Percentiles rank a stretch among this genome's conserved stretches.
Evolutionary conservation across 2,113 vertebrate genomes (phyloP).

Genomic region (Falco punctatus): DNA sequence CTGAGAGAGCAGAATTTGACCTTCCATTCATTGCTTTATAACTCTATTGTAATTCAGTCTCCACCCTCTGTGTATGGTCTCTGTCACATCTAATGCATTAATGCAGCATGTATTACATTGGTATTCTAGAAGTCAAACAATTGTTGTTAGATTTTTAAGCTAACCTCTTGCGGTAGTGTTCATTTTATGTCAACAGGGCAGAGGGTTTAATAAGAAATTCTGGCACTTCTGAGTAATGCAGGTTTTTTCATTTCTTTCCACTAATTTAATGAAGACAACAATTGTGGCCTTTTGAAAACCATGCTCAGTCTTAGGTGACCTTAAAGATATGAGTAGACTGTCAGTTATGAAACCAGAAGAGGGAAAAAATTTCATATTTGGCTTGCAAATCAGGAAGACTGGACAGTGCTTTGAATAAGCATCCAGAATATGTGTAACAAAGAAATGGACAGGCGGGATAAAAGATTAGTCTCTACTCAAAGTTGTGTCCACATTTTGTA

Average conservation of each 20-base stretch:
- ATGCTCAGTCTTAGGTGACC: not conserved
- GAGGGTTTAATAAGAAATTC: conserved; percentile 13
- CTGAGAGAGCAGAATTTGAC: not conserved
- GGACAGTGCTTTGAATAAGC: not conserved
- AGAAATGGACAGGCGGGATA: not conserved
- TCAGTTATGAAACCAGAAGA: not conserved
- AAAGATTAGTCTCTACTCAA: not conserved
- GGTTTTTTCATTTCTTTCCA: not conserved
- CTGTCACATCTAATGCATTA: conserved; percentile 4
- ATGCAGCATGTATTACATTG: not conserved
- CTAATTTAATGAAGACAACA: conserved; percentile 1
- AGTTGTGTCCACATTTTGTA: not conserved
- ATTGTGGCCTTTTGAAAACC: not conserved
- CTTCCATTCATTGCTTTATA: conserved; percentile 24
- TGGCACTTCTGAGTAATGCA: not conserved
- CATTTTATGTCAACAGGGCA: not conserved
- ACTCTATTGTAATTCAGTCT: conserved; percentile 26
- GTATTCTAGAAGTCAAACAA: conserved; percentile 32
- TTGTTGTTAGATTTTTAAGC: conserved; percentile 43
- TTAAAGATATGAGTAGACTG: not conserved
- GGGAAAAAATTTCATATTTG: not conserved
- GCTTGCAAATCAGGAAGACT: not conserved
- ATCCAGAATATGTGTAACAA: not conserved
- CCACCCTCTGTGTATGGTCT: not conserved
- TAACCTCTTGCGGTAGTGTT: not conserved